Conservation (phyloP, 2,888 invertebrate species). For the Panzeria rudis region DNA sequence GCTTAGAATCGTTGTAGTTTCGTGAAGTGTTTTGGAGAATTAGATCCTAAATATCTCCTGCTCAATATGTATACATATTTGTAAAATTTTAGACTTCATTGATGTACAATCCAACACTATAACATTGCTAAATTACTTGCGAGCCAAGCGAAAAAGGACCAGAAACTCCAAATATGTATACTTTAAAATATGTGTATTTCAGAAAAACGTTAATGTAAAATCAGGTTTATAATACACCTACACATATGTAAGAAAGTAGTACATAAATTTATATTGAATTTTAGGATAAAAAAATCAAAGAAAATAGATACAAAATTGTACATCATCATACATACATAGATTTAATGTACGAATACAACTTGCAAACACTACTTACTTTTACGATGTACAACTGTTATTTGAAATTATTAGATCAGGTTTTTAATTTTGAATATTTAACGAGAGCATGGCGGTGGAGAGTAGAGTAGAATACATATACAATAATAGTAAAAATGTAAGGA, state of each 20-base stretch:
- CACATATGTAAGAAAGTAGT: constrained; percentile 40
- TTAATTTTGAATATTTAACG: constrained; percentile 73
- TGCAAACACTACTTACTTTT: constrained; percentile 79
- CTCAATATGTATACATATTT: neutral
- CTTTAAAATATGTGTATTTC: constrained; percentile 1
- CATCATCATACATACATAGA: constrained; percentile 58
- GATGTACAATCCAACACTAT: neutral
- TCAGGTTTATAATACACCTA: constrained; percentile 44
- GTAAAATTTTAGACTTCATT: neutral
- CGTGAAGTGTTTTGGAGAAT: neutral
- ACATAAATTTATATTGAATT: constrained; percentile 39
- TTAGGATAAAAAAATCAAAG: constrained; percentile 50
- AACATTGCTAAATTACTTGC: constrained; percentile 24
- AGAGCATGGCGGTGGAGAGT: constrained; percentile 77
- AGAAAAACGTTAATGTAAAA: constrained; percentile 31
- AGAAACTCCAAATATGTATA: neutral
- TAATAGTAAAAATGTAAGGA: constrained; percentile 60
- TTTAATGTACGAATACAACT: constrained; percentile 56
- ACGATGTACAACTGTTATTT: constrained; percentile 78
- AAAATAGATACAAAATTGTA: constrained; percentile 54
- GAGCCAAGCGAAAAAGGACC: constrained; percentile 7
- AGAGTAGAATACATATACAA: constrained; percentile 73
- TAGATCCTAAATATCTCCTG: neutral
- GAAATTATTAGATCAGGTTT: constrained; percentile 64
- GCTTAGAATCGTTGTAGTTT: too few relatives aligned